Base-by-base conservation (phyloP, 2,113 vertebrate genomes). In the Athene cunicularia region DNA sequence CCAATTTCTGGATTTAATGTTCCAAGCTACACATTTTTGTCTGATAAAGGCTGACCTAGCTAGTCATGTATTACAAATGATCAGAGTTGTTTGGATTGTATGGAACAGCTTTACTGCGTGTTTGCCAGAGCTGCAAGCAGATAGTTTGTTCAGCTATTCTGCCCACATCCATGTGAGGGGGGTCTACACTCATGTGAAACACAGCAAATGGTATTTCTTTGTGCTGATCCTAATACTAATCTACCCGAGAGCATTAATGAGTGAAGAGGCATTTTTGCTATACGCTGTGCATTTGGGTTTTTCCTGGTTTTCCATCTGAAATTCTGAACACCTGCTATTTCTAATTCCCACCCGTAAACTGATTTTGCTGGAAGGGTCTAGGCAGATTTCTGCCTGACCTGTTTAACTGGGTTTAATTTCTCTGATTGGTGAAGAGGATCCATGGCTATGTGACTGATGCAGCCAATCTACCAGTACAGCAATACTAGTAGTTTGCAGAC, bases 1-100 rank as follows among this genome's bases (percentile, higher is more conserved):
- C 80, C 74, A 95, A 28, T 97, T 98, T 97, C 84, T 93, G 86
- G 55, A 73, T 96, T 93, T 97, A 95, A 97, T 83, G 86, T 96
- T 94, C 89, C 84, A 90, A 96, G 73, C 86, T 94, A 71, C 6
- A 4, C 63, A 10, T 85, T 97, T 95, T 93, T 97, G 93, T 58
- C 95, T 97, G 96, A 81, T 93, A 80, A 95, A 74, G 80, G 58
- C 39, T 81, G 94, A 95, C 89, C 96, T 80, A 90, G 76, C 80
- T 94, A 91, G 91, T 87, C 75, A 83, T 90, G 88, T 91, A 95
- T 97, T 92, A 91, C 79, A 90, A 98, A 97, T 76, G 63, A 96
- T 84, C 16, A 6, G 79, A 59, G 80, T 55, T 95, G 55, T 71
- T 83, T 88, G 82, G 33, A 18, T 92, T 86, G 63, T 45, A 8